Evolutionary conservation across 1,140 invertebrate genomes (phyloP).

Genomic region (Conopomorpha cramerella): DNA sequence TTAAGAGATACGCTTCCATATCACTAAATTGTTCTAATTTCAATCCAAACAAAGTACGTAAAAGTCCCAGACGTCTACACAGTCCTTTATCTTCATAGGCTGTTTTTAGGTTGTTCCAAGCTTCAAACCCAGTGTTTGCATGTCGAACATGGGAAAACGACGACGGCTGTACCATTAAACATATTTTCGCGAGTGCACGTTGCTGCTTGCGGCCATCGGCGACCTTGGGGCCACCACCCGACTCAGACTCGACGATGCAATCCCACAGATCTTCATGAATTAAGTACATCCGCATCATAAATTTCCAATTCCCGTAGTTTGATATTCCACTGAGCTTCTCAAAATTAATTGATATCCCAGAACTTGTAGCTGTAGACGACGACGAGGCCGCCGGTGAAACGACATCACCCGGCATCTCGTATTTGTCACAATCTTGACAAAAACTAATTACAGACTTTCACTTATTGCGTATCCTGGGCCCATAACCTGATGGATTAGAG

Average conservation of each 20-base stretch:
- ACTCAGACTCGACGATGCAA: conserved; percentile 8
- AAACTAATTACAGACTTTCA: conserved; percentile 1
- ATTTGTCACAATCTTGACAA: not conserved
- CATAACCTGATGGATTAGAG: conserved; percentile 7
- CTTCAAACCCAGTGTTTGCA: not conserved
- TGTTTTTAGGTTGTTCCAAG: conserved; percentile 6
- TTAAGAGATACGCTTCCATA: conserved; percentile 5
- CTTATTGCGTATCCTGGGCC: conserved; percentile 5
- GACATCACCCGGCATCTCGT: not conserved
- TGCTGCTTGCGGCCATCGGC: conserved; percentile 8
- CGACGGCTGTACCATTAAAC: conserved; percentile 6
- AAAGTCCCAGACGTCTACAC: conserved; percentile 8
- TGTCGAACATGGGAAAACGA: not conserved
- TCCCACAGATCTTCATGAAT: conserved; percentile 15
- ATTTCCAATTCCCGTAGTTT: conserved; percentile 16
- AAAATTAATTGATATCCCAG: conserved; percentile 10
- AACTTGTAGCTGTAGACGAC: conserved; percentile 6
- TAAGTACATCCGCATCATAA: conserved; percentile 18
- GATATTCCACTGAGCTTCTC: conserved; percentile 11
- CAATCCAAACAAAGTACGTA: not conserved
- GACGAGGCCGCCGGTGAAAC: not conserved
- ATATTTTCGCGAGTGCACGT: conserved; percentile 11
- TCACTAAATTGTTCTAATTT: not conserved
- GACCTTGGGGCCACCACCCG: not conserved
- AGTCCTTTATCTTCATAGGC: conserved; percentile 10